These are phyloP conservation scores for Patiria pectinifera DNA, from an alignment of 53 echinoderm and acorn worm species.

Conservation along the genomic window DNA sequence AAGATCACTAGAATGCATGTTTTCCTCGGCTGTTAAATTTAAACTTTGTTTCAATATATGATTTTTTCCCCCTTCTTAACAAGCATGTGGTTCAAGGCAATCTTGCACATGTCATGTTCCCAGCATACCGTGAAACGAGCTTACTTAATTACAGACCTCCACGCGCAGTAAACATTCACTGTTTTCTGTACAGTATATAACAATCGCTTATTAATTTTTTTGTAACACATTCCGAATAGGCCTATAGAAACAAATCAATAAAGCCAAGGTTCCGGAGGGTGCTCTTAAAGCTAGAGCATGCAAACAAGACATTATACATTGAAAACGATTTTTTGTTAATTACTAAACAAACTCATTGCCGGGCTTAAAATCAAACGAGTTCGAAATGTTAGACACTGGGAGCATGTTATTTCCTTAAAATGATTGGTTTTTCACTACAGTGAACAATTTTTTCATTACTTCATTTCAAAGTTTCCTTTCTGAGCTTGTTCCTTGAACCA, in stretches of 20 bases:
- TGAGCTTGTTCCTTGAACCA: too few relatives aligned
- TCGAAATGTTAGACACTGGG: too few relatives aligned
- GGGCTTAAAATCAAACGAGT: too few relatives aligned
- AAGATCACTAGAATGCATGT: too few relatives aligned
- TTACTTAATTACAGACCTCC: background rate
- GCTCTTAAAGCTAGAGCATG: too few relatives aligned
- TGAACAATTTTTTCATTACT: too few relatives aligned
- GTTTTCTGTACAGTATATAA: background rate
- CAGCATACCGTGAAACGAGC: background rate
- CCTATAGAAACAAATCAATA: background rate
- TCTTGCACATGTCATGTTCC: conserved; percentile 25
- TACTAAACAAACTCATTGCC: too few relatives aligned
- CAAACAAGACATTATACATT: background rate
- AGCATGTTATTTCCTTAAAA: too few relatives aligned
- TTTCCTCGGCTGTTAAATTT: too few relatives aligned
- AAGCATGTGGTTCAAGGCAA: background rate
- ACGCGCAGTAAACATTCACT: background rate
- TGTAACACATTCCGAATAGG: background rate
- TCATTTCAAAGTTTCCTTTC: too few relatives aligned
- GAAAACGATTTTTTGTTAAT: background rate
- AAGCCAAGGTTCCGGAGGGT: background rate
- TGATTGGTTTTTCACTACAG: too few relatives aligned
- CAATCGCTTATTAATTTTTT: background rate
- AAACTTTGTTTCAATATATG: background rate
- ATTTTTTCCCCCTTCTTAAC: background rate